Evolutionary conservation across 1,140 invertebrate species (phyloP).

Genomic region (Drosophila elegans): DNA sequence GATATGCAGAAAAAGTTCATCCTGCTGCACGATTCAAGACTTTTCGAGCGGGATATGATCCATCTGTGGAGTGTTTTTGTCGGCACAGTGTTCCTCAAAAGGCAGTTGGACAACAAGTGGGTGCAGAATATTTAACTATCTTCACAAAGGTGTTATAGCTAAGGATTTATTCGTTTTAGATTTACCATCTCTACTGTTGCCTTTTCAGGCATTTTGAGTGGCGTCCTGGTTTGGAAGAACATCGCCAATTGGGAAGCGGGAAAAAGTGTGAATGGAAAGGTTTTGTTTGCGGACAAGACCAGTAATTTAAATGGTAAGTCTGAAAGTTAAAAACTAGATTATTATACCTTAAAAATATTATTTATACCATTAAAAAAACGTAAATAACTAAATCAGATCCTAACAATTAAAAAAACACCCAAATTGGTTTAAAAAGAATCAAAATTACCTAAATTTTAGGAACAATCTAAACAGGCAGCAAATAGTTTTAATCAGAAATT

Average conservation of each 20-base stretch:
- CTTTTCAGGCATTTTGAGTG: conserved; percentile 86
- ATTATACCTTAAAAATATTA: no score
- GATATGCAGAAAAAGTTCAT: conserved; percentile 90
- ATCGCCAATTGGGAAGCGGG: conserved; percentile 50
- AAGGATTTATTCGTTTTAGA: conserved; percentile 5
- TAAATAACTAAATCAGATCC: no score
- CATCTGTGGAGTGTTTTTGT: conserved; percentile 92
- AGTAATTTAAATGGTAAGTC: conserved; percentile 57
- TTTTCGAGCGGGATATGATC: conserved; percentile 88
- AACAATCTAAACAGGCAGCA: no score
- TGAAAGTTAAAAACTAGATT: no score
- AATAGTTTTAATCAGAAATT: no score
- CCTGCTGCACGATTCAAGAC: conserved; percentile 88
- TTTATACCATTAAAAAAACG: no score
- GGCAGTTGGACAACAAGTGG: conserved; percentile 33
- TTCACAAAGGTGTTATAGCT: background rate
- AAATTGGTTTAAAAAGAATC: no score
- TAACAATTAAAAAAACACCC: no score
- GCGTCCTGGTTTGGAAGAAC: conserved; percentile 53
- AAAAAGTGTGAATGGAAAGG: conserved; percentile 28
- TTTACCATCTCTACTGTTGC: conserved; percentile 88
- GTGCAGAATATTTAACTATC: background rate
- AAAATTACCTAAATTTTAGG: no score
- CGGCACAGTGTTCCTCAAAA: conserved; percentile 89
- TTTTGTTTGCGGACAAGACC: conserved; percentile 60